Evolutionary conservation across 1,140 invertebrate species (phyloP), one percentile per base, ranked within the genome.

Genomic region (Zaprionus capensis): DNA sequence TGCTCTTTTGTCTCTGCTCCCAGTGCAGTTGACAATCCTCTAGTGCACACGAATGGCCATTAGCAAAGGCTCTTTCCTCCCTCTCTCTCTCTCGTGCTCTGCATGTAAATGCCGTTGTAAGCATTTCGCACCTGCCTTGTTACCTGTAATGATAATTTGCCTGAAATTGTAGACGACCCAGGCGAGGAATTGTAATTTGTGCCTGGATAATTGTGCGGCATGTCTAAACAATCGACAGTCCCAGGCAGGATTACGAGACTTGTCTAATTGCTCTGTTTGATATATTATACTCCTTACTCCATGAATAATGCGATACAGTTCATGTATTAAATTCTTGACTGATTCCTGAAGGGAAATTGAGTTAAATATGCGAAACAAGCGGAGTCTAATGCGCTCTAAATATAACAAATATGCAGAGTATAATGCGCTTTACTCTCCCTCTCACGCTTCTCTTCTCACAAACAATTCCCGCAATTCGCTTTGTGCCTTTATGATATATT

Each of bases 121-220:
- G 73, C 84, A 83, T 56, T 86, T 86, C 70, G 83, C 83, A 86
- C 83, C 83, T 86, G 83, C 67, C 69, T 57, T 71, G 41, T 58
- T 66, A 58, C 70, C 67, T 79, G 76, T 81, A 65, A 76, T 70
- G 76, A 82, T 87, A 87, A 86, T 86, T 78, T 76, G 62, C 17
- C 53, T 53, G 51, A 69, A 65, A 82, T 74, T 75, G 77, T 44
- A 36, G 14, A 51, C 17, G 53, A 56, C 59, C 66, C 53, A 4
- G 6, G n/a, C 34, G 26, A 14, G 36, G 38, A 20, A 55, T 41
- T 34, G 31, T 34, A 34, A 36, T 58, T 68, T 77, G 46, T 46
- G 31, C 17, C 44, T 9, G 41, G 77, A 73, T 78, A 69, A 82
- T 82, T 76, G 57, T 57, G 24, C 24, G 69, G 55, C 53, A 34